These are phyloP conservation scores for Erebia palarica DNA, from an alignment of 2,888 invertebrate species.

Conservation along the genomic window DNA sequence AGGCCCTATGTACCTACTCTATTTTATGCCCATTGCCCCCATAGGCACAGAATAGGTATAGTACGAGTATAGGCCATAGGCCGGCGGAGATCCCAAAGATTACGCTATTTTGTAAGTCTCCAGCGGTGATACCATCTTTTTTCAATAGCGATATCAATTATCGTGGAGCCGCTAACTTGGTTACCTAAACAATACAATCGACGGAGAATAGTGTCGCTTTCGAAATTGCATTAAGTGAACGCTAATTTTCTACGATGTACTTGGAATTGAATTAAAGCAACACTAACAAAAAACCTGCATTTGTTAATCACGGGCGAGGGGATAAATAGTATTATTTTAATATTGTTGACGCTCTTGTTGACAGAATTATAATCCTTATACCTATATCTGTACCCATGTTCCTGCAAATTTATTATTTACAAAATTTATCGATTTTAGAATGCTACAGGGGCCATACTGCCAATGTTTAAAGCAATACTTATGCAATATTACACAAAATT, in stretches of 20 bases:
- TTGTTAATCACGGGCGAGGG: not conserved
- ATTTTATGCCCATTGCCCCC: not conserved
- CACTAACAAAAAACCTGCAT: not conserved
- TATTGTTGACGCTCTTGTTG: too few relatives aligned
- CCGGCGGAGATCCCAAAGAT: constrained; percentile 7
- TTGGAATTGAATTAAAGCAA: constrained; percentile 18
- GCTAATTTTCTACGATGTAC: constrained; percentile 23
- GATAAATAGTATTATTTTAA: not conserved
- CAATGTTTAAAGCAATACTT: too few relatives aligned
- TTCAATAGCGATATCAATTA: constrained; percentile 71
- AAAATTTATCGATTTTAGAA: too few relatives aligned
- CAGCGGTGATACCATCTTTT: constrained; percentile 47
- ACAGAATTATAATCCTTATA: too few relatives aligned
- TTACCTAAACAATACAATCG: constrained; percentile 71
- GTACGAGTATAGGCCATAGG: not conserved
- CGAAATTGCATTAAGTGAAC: constrained; percentile 37
- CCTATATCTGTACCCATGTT: too few relatives aligned
- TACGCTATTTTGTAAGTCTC: constrained; percentile 20
- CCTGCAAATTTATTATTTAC: too few relatives aligned
- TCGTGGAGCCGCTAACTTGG: constrained; percentile 59
- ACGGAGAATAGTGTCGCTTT: constrained; percentile 47
- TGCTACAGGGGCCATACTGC: too few relatives aligned
- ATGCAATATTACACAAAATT: too few relatives aligned
- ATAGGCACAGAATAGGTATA: too few relatives aligned
- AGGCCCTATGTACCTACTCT: not conserved